A percentile compares a stretch with the other conserved stretches of the same genome.
Conservation (phyloP, 2,113 vertebrate genomes). For the Neogobius melanostomus region DNA sequence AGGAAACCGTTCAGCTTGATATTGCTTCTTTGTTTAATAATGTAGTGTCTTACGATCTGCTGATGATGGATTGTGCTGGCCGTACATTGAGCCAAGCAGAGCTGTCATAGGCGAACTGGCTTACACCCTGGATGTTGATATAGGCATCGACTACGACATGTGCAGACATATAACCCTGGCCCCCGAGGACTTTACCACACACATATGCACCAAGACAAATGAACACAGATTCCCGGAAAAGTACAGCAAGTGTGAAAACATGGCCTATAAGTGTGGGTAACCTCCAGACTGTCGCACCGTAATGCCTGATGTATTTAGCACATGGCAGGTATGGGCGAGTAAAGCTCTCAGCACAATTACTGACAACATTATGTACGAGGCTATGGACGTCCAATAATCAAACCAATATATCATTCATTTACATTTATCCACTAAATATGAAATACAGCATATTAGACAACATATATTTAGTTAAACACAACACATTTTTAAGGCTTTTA, state of each 20-base stretch:
- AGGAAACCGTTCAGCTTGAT: constrained; percentile 8
- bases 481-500: no score
- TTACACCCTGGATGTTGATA: constrained; percentile 60
- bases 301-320: constrained; percentile 60
- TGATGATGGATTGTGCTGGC: constrained; percentile 11
- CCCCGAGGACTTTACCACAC: constrained; percentile 57
- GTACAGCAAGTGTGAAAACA: constrained; percentile 64
- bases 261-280: constrained; percentile 63
- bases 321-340: constrained; percentile 59
- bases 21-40: constrained; percentile 29
- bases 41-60: background rate
- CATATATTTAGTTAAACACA: no score
- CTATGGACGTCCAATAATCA: constrained; percentile 44
- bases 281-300: constrained; percentile 58
- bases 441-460: no score
- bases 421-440: no score
- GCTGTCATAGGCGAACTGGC: constrained; percentile 47
- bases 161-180: constrained; percentile 46
- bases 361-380: constrained; percentile 23
- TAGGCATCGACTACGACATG: constrained; percentile 51
- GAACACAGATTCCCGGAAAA: constrained; percentile 63
- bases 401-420: constrained; percentile 5
- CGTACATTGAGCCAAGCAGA: constrained; percentile 20
- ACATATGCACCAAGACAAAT: constrained; percentile 35
- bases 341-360: constrained; percentile 63